Conservation (phyloP, 2,113 vertebrate genomes). For the Ardeotis arabs region DNA sequence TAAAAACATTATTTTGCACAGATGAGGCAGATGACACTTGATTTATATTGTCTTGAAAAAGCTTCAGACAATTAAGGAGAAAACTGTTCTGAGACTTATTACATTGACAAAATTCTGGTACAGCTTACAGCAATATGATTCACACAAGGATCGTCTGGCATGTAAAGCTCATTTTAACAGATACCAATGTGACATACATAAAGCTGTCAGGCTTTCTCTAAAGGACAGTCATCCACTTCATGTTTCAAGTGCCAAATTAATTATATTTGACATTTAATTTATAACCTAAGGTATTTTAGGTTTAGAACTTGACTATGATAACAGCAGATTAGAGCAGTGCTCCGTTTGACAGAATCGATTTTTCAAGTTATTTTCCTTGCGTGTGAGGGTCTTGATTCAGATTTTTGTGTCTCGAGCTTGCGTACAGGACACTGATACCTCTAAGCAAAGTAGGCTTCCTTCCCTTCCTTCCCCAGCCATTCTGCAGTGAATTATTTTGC, state of each 20-base stretch:
- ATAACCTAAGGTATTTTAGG: conserved; percentile 75
- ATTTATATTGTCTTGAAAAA: conserved; percentile 50
- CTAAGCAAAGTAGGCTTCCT: conserved; percentile 38
- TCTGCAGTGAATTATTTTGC: background rate
- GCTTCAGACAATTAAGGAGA: conserved; percentile 53
- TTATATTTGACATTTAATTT: conserved; percentile 77
- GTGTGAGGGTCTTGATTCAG: conserved; percentile 20
- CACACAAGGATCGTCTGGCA: conserved; percentile 67
- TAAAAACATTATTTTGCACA: conserved; percentile 32
- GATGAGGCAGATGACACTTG: conserved; percentile 48
- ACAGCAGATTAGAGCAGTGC: conserved; percentile 62
- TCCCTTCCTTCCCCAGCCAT: background rate
- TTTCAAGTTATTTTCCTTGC: conserved; percentile 65
- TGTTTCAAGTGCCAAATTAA: conserved; percentile 75
- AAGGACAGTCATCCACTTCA: conserved; percentile 67
- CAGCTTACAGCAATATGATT: conserved; percentile 64
- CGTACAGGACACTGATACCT: conserved; percentile 27
- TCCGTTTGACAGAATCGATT: conserved; percentile 67
- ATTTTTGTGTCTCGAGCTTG: background rate
- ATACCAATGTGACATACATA: conserved; percentile 68
- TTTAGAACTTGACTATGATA: conserved; percentile 65
- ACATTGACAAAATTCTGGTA: conserved; percentile 52
- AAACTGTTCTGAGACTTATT: conserved; percentile 47
- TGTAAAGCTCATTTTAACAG: conserved; percentile 65
- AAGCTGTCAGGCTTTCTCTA: conserved; percentile 73